These are phyloP conservation scores for Microcebus tavaratra DNA, from an alignment of 2,113 vertebrate species.

Conservation along the genomic window DNA sequence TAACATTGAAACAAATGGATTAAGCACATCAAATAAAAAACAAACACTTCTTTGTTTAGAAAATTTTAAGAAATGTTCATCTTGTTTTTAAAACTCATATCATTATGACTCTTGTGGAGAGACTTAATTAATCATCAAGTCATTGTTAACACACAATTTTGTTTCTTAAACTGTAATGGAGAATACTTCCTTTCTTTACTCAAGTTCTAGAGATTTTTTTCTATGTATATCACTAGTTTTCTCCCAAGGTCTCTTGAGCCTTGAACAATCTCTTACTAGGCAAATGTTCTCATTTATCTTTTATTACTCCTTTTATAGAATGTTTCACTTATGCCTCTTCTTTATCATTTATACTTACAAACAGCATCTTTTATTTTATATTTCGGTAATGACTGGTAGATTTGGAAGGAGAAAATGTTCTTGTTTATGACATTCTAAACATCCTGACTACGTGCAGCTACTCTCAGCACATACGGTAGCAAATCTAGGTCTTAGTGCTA, in stretches of 20 bases:
- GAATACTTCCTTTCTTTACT: neutral
- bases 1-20: neutral
- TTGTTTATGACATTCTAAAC: neutral
- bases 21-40: neutral
- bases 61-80: neutral
- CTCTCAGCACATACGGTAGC: accelerated
- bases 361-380: neutral
- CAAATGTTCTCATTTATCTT: neutral
- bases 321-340: neutral
- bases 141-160: neutral
- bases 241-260: neutral
- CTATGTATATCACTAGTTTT: neutral
- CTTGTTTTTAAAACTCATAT: neutral
- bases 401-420: neutral
- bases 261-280: neutral
- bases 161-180: neutral
- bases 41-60: neutral
- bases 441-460: neutral
- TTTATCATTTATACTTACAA: neutral
- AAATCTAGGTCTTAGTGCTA: neutral
- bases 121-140: neutral
- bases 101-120: neutral
- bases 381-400: neutral
- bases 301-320: neutral
- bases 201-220: neutral